These are phyloP conservation scores for Nomada fucata DNA, from an alignment of 2,888 invertebrate genomes.

Conservation along the genomic window DNA sequence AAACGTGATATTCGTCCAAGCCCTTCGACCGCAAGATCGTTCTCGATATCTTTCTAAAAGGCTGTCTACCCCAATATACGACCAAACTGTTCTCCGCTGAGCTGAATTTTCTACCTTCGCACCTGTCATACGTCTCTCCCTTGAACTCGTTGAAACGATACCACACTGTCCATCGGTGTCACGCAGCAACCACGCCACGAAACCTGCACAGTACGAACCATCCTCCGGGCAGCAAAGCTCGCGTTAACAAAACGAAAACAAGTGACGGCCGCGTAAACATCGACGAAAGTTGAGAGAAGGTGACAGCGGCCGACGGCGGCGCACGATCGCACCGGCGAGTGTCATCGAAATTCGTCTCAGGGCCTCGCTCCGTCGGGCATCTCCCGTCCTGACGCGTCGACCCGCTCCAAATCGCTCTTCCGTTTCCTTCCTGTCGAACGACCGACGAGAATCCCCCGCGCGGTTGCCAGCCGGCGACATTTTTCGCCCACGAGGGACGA, in stretches of 20 bases:
- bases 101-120: too few relatives aligned
- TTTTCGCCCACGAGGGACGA: not conserved
- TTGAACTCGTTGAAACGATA: too few relatives aligned
- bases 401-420: not conserved
- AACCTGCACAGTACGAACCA: too few relatives aligned
- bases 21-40: not conserved
- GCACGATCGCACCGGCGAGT: conserved; percentile 32
- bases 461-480: too few relatives aligned
- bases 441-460: not conserved
- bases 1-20: not conserved
- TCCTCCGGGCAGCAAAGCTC: too few relatives aligned
- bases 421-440: not conserved
- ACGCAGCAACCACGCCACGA: too few relatives aligned
- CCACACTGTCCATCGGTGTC: too few relatives aligned
- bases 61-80: not conserved
- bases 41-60: conserved; percentile 30
- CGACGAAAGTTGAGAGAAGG: not conserved
- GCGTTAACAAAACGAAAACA: not conserved
- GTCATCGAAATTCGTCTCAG: conserved; percentile 47
- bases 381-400: conserved; percentile 14
- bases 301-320: conserved; percentile 19
- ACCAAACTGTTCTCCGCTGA: not conserved
- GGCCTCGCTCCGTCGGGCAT: conserved; percentile 61
- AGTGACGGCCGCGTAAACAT: not conserved
- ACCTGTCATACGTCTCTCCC: too few relatives aligned